A percentile compares a stretch with the other conserved stretches of the same genome.
phyloP scores from a whole-genome alignment of 2,888 invertebrate species.

The Brachylomia viminalis region DNA sequence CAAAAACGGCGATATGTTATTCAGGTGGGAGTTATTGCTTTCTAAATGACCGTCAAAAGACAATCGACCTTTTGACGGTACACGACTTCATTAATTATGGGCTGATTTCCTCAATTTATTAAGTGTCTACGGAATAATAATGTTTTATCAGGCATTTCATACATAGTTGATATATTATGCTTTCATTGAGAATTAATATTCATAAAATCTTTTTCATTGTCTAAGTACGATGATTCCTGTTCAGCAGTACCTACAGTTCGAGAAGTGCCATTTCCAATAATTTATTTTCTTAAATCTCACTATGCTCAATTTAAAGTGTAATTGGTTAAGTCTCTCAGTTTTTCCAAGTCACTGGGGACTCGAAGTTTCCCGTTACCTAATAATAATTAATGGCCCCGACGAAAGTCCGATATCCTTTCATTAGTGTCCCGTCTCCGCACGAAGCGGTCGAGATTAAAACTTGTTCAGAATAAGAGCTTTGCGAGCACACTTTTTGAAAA shows the following conservation, averaged over 20 bases:
- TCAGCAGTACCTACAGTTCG: not conserved
- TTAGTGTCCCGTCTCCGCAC: slow-evolving; percentile 84
- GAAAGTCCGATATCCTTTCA: slow-evolving; percentile 90
- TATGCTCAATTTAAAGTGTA: slow-evolving; percentile 79
- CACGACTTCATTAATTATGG: not conserved
- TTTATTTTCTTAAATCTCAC: slow-evolving; percentile 74
- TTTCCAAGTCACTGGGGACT: slow-evolving; percentile 87
- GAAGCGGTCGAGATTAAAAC: slow-evolving; percentile 87
- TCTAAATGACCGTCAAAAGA: not conserved
- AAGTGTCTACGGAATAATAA: not conserved
- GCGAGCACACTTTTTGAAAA: slow-evolving; percentile 79
- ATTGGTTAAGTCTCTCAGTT: slow-evolving; percentile 84
- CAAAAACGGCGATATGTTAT: slow-evolving; percentile 56
- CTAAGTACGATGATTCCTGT: not conserved
- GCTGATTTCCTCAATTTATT: not conserved
- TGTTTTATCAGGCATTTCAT: not conserved
- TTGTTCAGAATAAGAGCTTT: slow-evolving; percentile 82
- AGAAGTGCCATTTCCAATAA: slow-evolving; percentile 58
- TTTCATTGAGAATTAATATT: not conserved
- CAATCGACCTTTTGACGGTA: not conserved
- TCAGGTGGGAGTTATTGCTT: slow-evolving; percentile 60
- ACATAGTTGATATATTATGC: not conserved
- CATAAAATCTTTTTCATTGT: not conserved
- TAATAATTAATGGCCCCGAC: slow-evolving; percentile 89
- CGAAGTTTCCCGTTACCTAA: slow-evolving; percentile 85